Evolutionary conservation across 2,113 vertebrate genomes (phyloP), one percentile per base, ranked within the genome.

Genomic region (Aptenodytes forsteri): DNA sequence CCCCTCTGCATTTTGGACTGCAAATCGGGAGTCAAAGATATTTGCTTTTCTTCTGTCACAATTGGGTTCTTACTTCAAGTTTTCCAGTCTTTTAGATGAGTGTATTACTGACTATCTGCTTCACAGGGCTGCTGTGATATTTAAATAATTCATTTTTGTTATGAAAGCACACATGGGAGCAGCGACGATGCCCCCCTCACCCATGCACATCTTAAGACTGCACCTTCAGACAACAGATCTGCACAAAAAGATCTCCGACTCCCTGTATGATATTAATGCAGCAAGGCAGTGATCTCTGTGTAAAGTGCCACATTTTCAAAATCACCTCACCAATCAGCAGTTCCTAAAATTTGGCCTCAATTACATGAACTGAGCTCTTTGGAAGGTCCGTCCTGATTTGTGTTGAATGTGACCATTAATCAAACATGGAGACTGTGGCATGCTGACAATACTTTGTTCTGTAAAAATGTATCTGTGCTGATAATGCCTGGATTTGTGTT

Each of bases 351-450:
- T 77, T 97, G 93, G 96, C 92, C 67, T 94, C 75, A 77, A 10
- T 83, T 91, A 30, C 50, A 22, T 27, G 81, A 85, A 76, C 70
- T 85, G 87, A 94, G 73, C 81, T 93, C 54, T 95, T 84, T 90
- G 78, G 26, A 94, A 90, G 75, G 55, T 90, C 66, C 1, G 0
- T 83, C 49, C 70, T 95, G 92, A 86, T 86, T 83, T 80, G 46
- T 86, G 40, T 44, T 92, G 79, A 93, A 86, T 50, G 55, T 70
- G 79, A 88, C 93, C 93, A 95, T 96, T 85, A 96, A 95, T 94
- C 94, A 95, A 94, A 93, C 50, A 42, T 54, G 67, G 73, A 70
- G 73, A 83, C 61, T 11, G 67, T 96, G 95, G 84, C 87, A 64
- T 40, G 59, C 81, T 96, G 94, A 86, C 96, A 95, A 91, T 83